Percentiles rank a stretch among this genome's conserved stretches.
These are phyloP conservation scores for Coracias cyanogaster DNA, from an alignment of 2,797 vertebrate species.

Conservation along the genomic window DNA sequence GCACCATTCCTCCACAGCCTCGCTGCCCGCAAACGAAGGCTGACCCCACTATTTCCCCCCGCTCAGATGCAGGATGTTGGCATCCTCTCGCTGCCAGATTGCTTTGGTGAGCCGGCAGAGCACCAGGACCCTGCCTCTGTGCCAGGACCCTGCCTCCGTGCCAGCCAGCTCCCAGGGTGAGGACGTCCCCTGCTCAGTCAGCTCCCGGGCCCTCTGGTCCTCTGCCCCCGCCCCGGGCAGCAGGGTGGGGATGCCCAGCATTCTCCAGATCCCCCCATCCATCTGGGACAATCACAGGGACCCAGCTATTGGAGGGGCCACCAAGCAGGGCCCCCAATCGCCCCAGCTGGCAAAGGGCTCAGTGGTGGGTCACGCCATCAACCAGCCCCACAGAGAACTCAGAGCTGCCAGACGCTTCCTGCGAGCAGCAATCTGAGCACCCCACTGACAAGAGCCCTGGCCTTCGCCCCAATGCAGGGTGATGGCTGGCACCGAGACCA, in stretches of 20 bases:
- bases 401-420: background rate
- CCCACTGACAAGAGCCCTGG: background rate
- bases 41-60: background rate
- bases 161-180: background rate
- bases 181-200: background rate
- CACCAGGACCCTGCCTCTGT: background rate
- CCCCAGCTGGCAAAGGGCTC: background rate
- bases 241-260: background rate
- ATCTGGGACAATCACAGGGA: background rate
- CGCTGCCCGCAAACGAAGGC: background rate
- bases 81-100: background rate
- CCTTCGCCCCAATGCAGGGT: accelerated
- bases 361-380: background rate
- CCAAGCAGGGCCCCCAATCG: background rate
- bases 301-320: background rate
- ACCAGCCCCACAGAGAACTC: background rate
- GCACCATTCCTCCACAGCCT: background rate
- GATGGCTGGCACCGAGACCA: accelerated
- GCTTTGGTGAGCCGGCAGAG: background rate
- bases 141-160: background rate
- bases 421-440: background rate
- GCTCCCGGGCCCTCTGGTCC: background rate
- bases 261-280: too few relatives aligned
- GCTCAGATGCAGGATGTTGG: background rate
- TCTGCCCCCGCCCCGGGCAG: background rate